Evolutionary conservation across 2,888 invertebrate species (phyloP), one percentile per base, ranked within the genome.

Genomic region (Hymenopus coronatus): DNA sequence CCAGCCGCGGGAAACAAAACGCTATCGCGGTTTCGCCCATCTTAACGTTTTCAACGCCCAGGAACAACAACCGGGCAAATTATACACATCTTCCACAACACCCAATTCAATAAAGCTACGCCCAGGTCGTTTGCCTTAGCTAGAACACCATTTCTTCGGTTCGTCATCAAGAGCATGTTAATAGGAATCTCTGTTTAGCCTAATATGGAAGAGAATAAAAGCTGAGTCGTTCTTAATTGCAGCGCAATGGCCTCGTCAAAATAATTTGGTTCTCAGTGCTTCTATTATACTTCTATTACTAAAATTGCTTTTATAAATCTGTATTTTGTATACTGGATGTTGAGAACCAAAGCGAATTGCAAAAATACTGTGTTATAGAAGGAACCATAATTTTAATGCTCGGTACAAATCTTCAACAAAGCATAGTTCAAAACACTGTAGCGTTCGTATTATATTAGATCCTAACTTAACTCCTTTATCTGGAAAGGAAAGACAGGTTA

Each of bases 101-200:
- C 87, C 87, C 82, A 87, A 33, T 82, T 82, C 82, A 87, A 87
- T 87, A 81, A 84, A 82, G 25, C 54, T 70, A 70, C 54, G 54
- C 54, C 54, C 54, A 70, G 54, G 54, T 70, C 54, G 54, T 70
- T 70, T 70, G 54, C 54, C 54, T 70, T 70, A 70, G 54, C 54
- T 70, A 8, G 54, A 70, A 15, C 15, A 70, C 15, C 15, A 70
- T 70, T 70, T 70, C 54, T 70, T 20, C 15, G 54, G 54, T 70
- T 70, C 54, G 15, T 70, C 54, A 70, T 70, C 54, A 70, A 70
- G 54, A 70, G 54, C 54, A 70, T 8, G 15, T 70, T 70, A 70
- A 70, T 70, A 70, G 25, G 54, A 70, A 70, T 20, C 4, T 25
- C 20, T 70, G 54, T 70, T 70, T 70, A 70, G 54, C 54, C 54